Evolutionary conservation across 2,113 vertebrate genomes (phyloP).

Genomic region (Coracopsis vasa): DNA sequence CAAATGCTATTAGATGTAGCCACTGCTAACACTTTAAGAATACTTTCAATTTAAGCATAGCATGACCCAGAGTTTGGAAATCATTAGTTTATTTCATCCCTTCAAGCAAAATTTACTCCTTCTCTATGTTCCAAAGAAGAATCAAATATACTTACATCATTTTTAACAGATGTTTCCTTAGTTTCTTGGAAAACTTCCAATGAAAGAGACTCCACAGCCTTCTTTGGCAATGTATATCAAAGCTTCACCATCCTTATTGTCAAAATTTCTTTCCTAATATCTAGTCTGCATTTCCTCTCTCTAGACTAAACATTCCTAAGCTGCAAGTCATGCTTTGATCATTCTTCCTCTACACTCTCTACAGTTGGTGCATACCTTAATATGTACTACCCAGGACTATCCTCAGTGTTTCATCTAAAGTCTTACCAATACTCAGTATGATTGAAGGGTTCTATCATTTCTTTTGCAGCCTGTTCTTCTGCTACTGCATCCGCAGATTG

Average conservation of each 20-base stretch:
- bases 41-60: conserved; percentile 10
- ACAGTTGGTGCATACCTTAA: not conserved
- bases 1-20: not conserved
- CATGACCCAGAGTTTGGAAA: conserved; percentile 15
- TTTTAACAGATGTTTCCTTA: conserved; percentile 49
- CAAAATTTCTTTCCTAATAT: not conserved
- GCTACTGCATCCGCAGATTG: not conserved
- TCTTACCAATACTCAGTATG: not conserved
- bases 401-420: not conserved
- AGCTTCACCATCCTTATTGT: not conserved
- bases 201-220: conserved; percentile 2
- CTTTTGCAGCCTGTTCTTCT: not conserved
- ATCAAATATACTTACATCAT: conserved; percentile 25
- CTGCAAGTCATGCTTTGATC: not conserved
- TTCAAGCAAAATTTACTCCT: conserved; percentile 27
- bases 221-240: conserved; percentile 41
- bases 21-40: not conserved
- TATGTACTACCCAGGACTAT: not conserved
- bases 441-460: not conserved
- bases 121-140: not conserved
- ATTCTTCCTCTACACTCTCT: not conserved
- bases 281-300: not conserved
- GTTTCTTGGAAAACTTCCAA: conserved; percentile 26
- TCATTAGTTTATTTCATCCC: not conserved
- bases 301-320: not conserved